phyloP scores from a whole-genome alignment of 2,797 vertebrate genomes.

The Hydrophis major region DNA sequence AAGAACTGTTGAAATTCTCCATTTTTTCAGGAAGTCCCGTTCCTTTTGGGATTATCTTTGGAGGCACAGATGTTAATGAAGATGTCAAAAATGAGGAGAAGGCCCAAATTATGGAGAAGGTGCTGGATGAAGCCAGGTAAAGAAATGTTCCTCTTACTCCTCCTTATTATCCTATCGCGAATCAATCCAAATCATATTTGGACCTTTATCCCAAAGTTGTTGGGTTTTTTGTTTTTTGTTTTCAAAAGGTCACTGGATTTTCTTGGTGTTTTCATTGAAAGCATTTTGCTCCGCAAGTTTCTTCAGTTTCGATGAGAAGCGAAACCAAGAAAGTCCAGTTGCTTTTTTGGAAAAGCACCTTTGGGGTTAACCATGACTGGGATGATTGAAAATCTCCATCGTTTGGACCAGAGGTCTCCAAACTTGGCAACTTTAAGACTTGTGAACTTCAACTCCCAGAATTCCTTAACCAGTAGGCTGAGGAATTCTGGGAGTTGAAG shows the following conservation, averaged over 20 bases:
- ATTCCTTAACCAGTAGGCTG: too few relatives aligned
- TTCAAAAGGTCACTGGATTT: background rate
- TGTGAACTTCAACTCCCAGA: too few relatives aligned
- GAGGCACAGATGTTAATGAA: conserved; percentile 96
- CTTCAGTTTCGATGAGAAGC: background rate
- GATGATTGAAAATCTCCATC: background rate
- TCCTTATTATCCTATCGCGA: background rate
- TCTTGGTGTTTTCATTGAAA: background rate
- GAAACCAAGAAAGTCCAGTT: background rate
- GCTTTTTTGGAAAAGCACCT: background rate
- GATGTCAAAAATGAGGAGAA: conserved; percentile 85
- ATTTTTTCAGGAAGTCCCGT: conserved; percentile 74
- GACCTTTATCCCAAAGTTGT: background rate
- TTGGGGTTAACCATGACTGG: background rate
- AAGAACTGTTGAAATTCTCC: background rate
- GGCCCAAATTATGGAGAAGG: conserved; percentile 80
- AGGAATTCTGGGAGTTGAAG: too few relatives aligned
- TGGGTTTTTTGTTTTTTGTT: too few relatives aligned
- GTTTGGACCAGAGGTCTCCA: too few relatives aligned
- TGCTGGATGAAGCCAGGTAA: conserved; percentile 88
- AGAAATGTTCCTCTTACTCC: too few relatives aligned
- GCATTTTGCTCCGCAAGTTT: background rate
- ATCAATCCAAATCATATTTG: background rate
- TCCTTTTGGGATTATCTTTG: conserved; percentile 91
- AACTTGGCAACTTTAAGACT: too few relatives aligned